Evolutionary conservation across 1,140 invertebrate species (phyloP).

Genomic region (Drosophila micromelanica): DNA sequence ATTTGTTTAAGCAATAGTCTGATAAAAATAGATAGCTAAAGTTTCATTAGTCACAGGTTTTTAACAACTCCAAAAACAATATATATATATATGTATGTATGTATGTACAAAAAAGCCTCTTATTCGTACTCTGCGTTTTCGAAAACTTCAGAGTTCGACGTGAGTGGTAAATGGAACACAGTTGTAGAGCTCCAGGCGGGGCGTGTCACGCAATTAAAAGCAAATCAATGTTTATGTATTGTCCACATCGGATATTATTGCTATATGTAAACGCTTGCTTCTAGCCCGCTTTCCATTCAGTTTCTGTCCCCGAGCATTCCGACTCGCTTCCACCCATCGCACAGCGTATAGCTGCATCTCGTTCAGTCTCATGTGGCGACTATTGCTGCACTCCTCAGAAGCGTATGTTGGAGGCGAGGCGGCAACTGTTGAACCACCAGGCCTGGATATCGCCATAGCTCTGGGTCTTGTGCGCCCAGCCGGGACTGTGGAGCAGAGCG

Average conservation of each 20-base stretch:
- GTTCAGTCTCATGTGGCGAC: constrained; percentile 13
- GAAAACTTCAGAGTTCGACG: background rate
- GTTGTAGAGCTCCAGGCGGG: background rate
- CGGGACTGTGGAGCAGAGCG: constrained; percentile 64
- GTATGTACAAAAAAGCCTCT: background rate
- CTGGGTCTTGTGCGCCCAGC: constrained; percentile 54
- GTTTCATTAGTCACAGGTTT: constrained; percentile 5
- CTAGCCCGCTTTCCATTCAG: background rate
- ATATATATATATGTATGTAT: background rate
- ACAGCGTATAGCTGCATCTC: background rate
- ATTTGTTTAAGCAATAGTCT: background rate
- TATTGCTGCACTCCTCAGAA: constrained; percentile 26
- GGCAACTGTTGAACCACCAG: constrained; percentile 81
- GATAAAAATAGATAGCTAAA: background rate
- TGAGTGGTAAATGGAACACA: background rate
- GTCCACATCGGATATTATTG: background rate
- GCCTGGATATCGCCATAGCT: constrained; percentile 68
- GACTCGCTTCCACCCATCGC: constrained; percentile 18
- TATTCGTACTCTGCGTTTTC: background rate
- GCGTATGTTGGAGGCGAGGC: constrained; percentile 54
- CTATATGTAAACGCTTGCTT: background rate
- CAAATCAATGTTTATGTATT: constrained; percentile 1
- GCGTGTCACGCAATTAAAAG: background rate
- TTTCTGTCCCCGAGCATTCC: background rate
- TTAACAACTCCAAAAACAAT: background rate